A percentile compares a stretch with the other conserved stretches of the same genome.
phyloP scores from a whole-genome alignment of 2,888 invertebrate species.

The Phanerotoma sp. region DNA sequence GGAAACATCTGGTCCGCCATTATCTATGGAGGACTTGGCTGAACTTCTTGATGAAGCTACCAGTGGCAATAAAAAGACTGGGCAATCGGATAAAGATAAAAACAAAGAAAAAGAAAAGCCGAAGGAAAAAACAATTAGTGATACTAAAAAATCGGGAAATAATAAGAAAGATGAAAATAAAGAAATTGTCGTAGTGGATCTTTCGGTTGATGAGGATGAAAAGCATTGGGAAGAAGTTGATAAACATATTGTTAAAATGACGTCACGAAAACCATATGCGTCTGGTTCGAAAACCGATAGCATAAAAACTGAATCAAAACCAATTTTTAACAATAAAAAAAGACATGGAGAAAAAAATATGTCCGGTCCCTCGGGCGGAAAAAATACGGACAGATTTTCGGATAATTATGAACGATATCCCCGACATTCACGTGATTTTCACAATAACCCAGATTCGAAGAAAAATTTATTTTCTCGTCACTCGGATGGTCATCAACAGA shows the following conservation, averaged over 20 bases:
- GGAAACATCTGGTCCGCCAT: slow-evolving; percentile 46
- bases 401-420: slow-evolving; percentile 50
- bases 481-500: slow-evolving; percentile 11
- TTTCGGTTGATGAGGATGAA: slow-evolving; percentile 37
- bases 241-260: slow-evolving; percentile 43
- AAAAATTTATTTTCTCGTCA: slow-evolving; percentile 30
- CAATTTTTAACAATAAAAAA: too few relatives aligned
- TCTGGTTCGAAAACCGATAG: slow-evolving; percentile 14
- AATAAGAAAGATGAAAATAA: too few relatives aligned
- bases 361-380: too few relatives aligned
- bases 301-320: slow-evolving; percentile 26
- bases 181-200: too few relatives aligned
- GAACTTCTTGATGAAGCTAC: slow-evolving; percentile 54
- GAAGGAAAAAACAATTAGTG: too few relatives aligned
- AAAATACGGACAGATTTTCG: too few relatives aligned
- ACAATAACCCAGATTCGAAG: slow-evolving; percentile 15
- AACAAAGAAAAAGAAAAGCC: slow-evolving; percentile 20
- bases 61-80: slow-evolving; percentile 41
- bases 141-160: slow-evolving; percentile 20
- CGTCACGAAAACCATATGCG: slow-evolving; percentile 27
- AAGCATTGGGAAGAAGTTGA: slow-evolving; percentile 45
- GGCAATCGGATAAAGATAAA: slow-evolving; percentile 25
- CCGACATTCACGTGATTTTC: slow-evolving; percentile 31
- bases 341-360: too few relatives aligned
- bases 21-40: slow-evolving; percentile 51